A percentile compares a stretch with the other conserved stretches of the same genome.
Conservation (phyloP, 2,113 vertebrate species). For the Capreolus pygargus region DNA sequence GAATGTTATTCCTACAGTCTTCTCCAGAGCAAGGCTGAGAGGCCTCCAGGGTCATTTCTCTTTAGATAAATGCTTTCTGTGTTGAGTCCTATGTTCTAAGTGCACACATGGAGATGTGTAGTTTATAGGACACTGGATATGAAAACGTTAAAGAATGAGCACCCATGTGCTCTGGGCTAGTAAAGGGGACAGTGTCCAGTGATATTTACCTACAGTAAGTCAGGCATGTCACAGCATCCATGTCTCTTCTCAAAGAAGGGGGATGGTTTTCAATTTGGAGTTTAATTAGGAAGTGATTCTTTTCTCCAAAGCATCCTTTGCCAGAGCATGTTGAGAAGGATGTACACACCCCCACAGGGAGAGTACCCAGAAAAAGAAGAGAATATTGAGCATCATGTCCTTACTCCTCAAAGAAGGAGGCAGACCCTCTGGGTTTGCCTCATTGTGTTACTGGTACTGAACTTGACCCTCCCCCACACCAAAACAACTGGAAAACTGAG, state of each 20-base stretch:
- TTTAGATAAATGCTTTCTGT: not conserved
- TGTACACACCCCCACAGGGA: not conserved
- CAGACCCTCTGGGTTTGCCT: not conserved
- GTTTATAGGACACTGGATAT: not conserved
- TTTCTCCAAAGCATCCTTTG: not conserved
- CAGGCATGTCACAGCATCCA: not conserved
- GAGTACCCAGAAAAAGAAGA: not conserved
- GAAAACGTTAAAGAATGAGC: not conserved
- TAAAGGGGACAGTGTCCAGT: not conserved
- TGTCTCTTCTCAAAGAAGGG: not conserved
- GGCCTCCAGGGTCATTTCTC: not conserved
- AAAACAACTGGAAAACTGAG: constrained; percentile 1
- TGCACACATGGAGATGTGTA: not conserved
- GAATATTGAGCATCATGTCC: not conserved
- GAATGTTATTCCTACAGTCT: not conserved
- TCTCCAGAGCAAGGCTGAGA: not conserved
- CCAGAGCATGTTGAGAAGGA: not conserved
- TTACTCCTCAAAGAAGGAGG: not conserved
- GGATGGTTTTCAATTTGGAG: not conserved
- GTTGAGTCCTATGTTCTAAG: not conserved
- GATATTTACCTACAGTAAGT: not conserved
- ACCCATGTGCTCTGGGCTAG: not conserved
- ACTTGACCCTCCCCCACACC: not conserved
- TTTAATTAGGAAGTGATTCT: constrained; percentile 18
- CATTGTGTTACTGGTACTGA: not conserved